phyloP scores from a whole-genome alignment of 2,888 invertebrate genomes.

The Eristalis pertinax region DNA sequence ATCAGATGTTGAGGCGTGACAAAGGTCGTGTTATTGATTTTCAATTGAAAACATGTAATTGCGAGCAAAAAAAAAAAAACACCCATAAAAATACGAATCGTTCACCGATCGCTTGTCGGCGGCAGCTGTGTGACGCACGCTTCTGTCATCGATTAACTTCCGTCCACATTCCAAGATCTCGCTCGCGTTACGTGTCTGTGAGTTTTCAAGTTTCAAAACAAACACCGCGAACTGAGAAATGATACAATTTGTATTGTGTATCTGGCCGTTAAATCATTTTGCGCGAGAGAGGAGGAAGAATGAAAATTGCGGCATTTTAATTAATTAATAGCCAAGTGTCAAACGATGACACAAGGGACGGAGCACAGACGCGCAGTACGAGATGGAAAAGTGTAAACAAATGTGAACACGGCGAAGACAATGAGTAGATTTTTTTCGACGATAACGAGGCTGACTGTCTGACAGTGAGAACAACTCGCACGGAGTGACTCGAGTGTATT shows the following conservation, averaged over 20 bases:
- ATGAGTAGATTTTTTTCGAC: constrained; percentile 53
- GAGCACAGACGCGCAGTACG: neutral
- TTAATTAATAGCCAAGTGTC: constrained; percentile 67
- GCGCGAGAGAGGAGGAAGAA: constrained; percentile 28
- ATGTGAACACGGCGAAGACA: constrained; percentile 56
- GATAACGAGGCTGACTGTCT: constrained; percentile 50
- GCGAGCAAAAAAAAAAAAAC: neutral
- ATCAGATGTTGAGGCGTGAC: neutral
- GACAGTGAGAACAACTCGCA: neutral
- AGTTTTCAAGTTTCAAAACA: constrained; percentile 54
- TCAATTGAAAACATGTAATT: constrained; percentile 28
- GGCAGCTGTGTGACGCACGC: neutral
- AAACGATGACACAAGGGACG: constrained; percentile 16
- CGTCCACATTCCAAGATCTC: constrained; percentile 58
- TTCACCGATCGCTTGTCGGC: neutral
- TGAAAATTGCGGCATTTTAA: constrained; percentile 56
- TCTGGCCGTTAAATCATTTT: constrained; percentile 64
- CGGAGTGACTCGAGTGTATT: constrained; percentile 6
- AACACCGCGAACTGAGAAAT: constrained; percentile 57
- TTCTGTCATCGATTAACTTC: constrained; percentile 50
- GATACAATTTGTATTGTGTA: constrained; percentile 65
- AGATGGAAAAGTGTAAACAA: constrained; percentile 52
- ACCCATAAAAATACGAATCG: neutral
- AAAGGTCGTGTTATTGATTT: constrained; percentile 59
- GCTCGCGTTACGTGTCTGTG: neutral